Base-by-base conservation (phyloP, 2,888 invertebrate species). In the Andrena bicolor region DNA sequence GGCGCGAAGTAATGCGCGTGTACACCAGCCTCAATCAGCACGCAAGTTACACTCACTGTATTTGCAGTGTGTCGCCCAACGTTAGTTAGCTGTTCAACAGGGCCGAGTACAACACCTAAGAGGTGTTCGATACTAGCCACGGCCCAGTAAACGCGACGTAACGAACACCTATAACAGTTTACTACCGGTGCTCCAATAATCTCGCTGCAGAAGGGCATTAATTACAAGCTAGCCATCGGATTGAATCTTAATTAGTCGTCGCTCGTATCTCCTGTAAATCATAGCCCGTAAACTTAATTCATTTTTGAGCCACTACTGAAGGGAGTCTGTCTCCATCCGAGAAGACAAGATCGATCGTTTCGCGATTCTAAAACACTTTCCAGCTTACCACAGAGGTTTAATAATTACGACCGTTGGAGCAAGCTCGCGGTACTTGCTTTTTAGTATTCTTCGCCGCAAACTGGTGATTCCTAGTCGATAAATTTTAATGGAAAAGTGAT, bases 81-180 rank as follows among this genome's bases (percentile, higher is more conserved):
- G 79, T 78, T 82, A 71, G 83, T 61, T 74, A 70, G 73, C 75
- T 79, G 83, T 79, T 58, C 48, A 51, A 66, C 72, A 72, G 68
- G 83, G 76, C 70, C 71, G 41, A 72, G 49, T 65, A 68, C 71
- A 72, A 41, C 70, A 28, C 35, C 73, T 66, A 72, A 82, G 78
- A 82, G 82, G 32, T 74, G 78, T 63, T 75, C 82, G 10, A 82
- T 78, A 78, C 49, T 30, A 20, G 56, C 76, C 56, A 13, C 65
- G 30, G 30, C 35, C 64, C 32, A 69, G 69, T 65, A 73, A 81
- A 83, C 72, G 73, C 65, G 32, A 74, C 77, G 77, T 70, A 77
- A 81, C 72, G 63, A 73, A 82, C 51, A 66, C 68, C 82, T 69
- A 77, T 82, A 82, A 82, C 77, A 82, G 82, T 83, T 76, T 83